A percentile compares a stretch with the other conserved stretches of the same genome.
phyloP scores from a whole-genome alignment of 2,888 invertebrate species.

The Patella depressa region DNA sequence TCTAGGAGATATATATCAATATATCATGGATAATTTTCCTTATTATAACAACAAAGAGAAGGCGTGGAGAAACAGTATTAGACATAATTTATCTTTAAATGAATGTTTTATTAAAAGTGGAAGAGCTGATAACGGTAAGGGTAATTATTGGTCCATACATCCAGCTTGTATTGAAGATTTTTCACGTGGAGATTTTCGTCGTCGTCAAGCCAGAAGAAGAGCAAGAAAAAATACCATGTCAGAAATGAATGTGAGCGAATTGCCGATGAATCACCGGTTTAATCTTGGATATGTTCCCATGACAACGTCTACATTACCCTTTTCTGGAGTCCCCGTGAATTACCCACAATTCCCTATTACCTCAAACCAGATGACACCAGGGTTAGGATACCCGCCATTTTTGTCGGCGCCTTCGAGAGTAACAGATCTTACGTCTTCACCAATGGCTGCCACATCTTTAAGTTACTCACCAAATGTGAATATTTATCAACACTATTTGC shows the following conservation, averaged over 20 bases:
- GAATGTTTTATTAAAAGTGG: slow-evolving; percentile 68
- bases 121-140: slow-evolving; percentile 85
- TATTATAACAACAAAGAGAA: slow-evolving; percentile 65
- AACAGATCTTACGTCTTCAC: too few relatives aligned
- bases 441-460: too few relatives aligned
- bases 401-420: too few relatives aligned
- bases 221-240: slow-evolving; percentile 70
- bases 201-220: slow-evolving; percentile 95
- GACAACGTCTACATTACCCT: slow-evolving; percentile 46
- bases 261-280: slow-evolving; percentile 29
- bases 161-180: slow-evolving; percentile 97
- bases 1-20: slow-evolving; percentile 68
- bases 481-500: too few relatives aligned
- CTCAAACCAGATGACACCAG: too few relatives aligned
- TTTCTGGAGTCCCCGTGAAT: neutral
- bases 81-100: slow-evolving; percentile 67
- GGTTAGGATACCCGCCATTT: too few relatives aligned
- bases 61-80: slow-evolving; percentile 68
- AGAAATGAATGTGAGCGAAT: neutral
- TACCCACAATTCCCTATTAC: too few relatives aligned
- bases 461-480: too few relatives aligned
- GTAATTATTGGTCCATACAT: slow-evolving; percentile 98
- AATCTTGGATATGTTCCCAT: slow-evolving; percentile 52
- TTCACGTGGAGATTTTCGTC: slow-evolving; percentile 92
- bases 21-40: slow-evolving; percentile 63